Evolutionary conservation across 1,140 invertebrate genomes (phyloP).

Genomic region (Diorhabda elongata): DNA sequence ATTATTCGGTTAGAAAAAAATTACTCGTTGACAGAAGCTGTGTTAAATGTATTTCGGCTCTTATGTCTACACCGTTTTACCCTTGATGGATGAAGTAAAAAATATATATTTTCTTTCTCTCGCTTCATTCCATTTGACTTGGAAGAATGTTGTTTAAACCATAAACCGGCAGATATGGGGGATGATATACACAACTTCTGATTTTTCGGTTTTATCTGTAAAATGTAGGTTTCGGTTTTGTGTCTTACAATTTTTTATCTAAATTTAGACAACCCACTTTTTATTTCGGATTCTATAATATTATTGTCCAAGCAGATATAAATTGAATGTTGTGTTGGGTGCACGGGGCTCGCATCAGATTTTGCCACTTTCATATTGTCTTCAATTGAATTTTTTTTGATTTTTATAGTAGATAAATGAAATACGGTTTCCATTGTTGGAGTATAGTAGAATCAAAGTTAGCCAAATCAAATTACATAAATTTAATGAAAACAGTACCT

Average conservation of each 20-base stretch:
- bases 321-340: no score
- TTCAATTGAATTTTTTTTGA: no score
- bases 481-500: no score
- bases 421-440: no score
- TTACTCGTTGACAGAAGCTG: slow-evolving; percentile 1
- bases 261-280: background rate
- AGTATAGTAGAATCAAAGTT: no score
- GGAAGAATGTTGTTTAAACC: slow-evolving; percentile 1
- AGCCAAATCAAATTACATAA: no score
- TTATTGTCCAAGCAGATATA: no score
- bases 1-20: slow-evolving; percentile 1
- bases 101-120: background rate
- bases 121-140: slow-evolving; percentile 2
- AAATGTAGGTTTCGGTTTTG: background rate
- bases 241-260: background rate
- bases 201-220: background rate
- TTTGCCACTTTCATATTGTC: no score
- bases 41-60: slow-evolving; percentile 2
- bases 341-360: no score
- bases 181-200: background rate
- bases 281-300: no score
- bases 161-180: background rate
- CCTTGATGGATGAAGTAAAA: slow-evolving; percentile 2
- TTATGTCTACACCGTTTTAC: slow-evolving; percentile 2
- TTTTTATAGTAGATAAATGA: no score